Evolutionary conservation across 2,797 vertebrate species (phyloP), one percentile per base, ranked within the genome.

Genomic region (Bucorvus abyssinicus): DNA sequence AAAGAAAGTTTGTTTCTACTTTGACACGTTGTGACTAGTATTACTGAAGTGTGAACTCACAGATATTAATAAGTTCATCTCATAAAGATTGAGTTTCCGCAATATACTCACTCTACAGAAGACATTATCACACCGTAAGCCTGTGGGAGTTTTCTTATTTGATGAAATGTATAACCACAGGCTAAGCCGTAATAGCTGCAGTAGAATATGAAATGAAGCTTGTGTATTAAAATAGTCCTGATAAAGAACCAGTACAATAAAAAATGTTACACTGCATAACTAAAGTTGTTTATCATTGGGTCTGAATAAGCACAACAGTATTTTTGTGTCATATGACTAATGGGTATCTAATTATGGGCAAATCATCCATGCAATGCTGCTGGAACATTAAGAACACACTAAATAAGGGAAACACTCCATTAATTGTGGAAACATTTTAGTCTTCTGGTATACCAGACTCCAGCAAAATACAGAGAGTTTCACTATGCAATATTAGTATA

Each of bases 371-470:
- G 19, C 29, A 53, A 22, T 2, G 1, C 65, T 75, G 45, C 57
- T 87, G 42, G 40, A 94, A 49, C 13, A 36, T 64, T 56, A 60
- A 71, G 34, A 83, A 38, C 29, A 70, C 8, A 34, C 15, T 36
- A 49, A 80, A 74, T 9, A 50, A 45, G 14, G 34, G 17, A 71
- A 45, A 10, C 7, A 70, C 24, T 89, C 29, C 8, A 26, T 87
- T 78, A 77, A n/a, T n/a, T 85, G 26, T 77, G 64, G n/a, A 60
- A 77, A 22, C 3, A 3, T 67, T 90, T 83, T 50, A 60, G 8
- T 56, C 32, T 91, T 0, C 0, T 38, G 24, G 9, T 61, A 5
- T 57, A 29, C 27, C 30, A 64, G 26, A n/a, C 32, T 68, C n/a
- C 32, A 64, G 50, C 12, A 77, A 87, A 91, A 52, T 32, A 19